Evolutionary conservation across 2,113 vertebrate species (phyloP), one percentile per base, ranked within the genome.

Genomic region (Mugil cephalus): DNA sequence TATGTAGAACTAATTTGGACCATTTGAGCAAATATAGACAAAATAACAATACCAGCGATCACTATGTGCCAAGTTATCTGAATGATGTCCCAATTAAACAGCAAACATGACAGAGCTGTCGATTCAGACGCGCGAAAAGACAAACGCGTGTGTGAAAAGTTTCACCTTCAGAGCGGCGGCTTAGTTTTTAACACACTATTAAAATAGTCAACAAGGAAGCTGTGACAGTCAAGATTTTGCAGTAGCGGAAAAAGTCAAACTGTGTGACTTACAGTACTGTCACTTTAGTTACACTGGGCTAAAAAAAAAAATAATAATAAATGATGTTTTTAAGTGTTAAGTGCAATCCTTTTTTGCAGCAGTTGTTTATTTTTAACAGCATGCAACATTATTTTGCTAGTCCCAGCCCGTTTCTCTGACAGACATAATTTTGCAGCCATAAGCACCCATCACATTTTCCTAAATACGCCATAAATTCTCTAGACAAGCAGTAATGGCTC

Each of bases 401-500:
- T 62, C 70, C 46, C 75, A 56, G 10, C 39, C 38, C 45, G 36
- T 80, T 74, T 87, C 54, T 77, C 66, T 78, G 77, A 78, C 59
- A 73, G 50, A 64, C 53, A 78, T 88, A 67, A 91, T 89, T 80
- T 74, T 61, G 68, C 61, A 65, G 74, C 71, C 34, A 89, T 90
- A 82, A 89, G 73, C 77, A 77, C 71, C 74, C 60, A 84, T 89
- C 85, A 68, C 56, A 69, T 87, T 90, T 84, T 77, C 73, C 80
- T 85, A 87, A 93, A 92, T 83, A 86, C 83, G 61, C 51, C 76
- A 87, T 90, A 90, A 91, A 90, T 88, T 81, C 87, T 84, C 63
- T 42, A 71, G 90, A 92, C 92, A 91, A 87, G 87, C 88, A 70
- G 72, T 90, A 90, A 93, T 91, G 80, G 83, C 62, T 87, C 77